Base-by-base conservation (phyloP, 2,888 invertebrate genomes). In the Conus canariensis region DNA sequence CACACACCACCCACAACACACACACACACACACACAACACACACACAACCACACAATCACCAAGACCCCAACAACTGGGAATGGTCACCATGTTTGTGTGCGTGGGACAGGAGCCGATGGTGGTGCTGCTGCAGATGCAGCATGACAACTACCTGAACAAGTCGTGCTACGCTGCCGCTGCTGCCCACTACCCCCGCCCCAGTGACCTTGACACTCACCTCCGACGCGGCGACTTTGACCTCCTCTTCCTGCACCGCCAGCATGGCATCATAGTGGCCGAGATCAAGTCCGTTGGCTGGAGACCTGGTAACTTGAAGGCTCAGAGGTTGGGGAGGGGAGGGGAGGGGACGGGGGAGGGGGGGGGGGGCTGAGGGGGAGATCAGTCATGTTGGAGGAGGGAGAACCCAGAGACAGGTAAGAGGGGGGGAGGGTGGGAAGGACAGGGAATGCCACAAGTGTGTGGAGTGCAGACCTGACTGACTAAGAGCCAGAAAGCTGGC, bases 131-230 rank as follows among this genome's bases (percentile, higher is more conserved):
- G 9, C 85, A 89, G 45, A 89, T 89, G 89, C 85, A 89, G 77
- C 89, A 89, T 56, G 89, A 89, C 89, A 85, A 85, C 85, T 89
- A 89, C 85, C 70, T 89, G n/a, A 74, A 74, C 89, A 89, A 89
- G 77, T 64, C 70, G n/a, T 74, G 85, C 30, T 89, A 85, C 25
- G 56, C 89, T 6, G 74, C 85, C 0, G 67, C 74, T 14, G 77
- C 85, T 60, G n/a, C 74, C 19, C 30, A 25, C 67, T 74, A 56
- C 85, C 85, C 85, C 9, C 59, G 85, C 0, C 89, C 89, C 12
- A 0, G 0, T 2, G 77, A 85, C 30, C 85, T 89, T 9, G 16
- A 45, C 58, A 30, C 25, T 5, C 0, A 89, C 1, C 85, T 89
- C 56, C 22, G 45, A n/a, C 85, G 89, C 1, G 89, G 89, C 1